A percentile compares a stretch with the other conserved stretches of the same genome.
These are phyloP conservation scores for Agrotis puta DNA, from an alignment of 2,888 invertebrate genomes.

Conservation along the genomic window DNA sequence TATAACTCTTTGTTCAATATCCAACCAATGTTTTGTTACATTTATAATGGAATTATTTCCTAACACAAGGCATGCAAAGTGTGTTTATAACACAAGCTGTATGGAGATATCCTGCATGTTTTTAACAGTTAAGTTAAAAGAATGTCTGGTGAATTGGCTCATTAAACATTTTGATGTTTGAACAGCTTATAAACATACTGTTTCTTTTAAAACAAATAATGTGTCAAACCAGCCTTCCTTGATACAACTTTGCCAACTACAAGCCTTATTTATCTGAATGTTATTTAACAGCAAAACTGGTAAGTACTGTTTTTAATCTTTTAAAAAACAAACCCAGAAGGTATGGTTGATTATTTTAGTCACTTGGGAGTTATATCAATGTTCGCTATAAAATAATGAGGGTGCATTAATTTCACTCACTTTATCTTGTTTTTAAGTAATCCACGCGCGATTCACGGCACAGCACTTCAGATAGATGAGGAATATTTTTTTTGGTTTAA, in stretches of 20 bases:
- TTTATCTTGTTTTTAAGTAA: background rate
- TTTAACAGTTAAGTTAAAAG: background rate
- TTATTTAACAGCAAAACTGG: no score
- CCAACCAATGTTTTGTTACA: no score
- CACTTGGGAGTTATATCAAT: background rate
- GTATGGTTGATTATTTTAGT: background rate
- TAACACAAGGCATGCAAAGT: no score
- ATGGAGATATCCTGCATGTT: no score
- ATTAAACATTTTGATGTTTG: background rate
- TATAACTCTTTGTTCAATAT: no score
- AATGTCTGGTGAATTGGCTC: background rate
- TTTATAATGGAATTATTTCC: no score
- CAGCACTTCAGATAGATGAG: background rate
- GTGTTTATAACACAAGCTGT: no score
- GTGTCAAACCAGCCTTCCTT: no score
- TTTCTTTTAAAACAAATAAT: background rate
- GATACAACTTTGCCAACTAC: background rate
- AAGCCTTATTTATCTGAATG: background rate
- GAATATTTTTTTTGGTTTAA: background rate
- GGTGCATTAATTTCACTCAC: background rate
- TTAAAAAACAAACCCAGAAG: no score
- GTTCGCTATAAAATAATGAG: background rate
- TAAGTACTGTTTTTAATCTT: background rate
- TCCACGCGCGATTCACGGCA: background rate
- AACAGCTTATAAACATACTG: constrained; percentile 21